A percentile compares a stretch with the other conserved stretches of the same genome.
phyloP scores from a whole-genome alignment of 2,888 invertebrate genomes.

The Drosophila trichaetosa region DNA sequence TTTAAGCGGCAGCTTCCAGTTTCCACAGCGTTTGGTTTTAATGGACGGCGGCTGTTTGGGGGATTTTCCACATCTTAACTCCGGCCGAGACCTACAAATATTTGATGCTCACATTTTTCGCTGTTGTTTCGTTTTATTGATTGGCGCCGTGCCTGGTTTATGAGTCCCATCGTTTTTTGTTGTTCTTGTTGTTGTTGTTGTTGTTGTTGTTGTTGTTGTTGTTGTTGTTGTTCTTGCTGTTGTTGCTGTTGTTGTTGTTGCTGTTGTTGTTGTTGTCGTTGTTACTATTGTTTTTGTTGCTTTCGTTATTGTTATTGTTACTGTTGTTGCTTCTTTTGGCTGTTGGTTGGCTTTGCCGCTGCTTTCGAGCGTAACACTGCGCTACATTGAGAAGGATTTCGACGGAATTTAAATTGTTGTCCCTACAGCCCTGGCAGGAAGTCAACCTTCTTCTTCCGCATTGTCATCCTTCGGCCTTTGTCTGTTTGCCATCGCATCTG shows the following conservation, averaged over 20 bases:
- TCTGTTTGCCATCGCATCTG: not conserved
- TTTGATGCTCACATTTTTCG: constrained; percentile 74
- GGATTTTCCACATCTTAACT: constrained; percentile 81
- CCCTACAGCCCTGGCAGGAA: constrained; percentile 35
- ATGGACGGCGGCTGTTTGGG: constrained; percentile 66
- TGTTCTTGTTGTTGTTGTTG: not conserved
- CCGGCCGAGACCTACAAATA: constrained; percentile 77
- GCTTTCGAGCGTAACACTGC: constrained; percentile 53
- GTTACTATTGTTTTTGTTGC: constrained; percentile 31
- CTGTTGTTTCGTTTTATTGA: constrained; percentile 72
- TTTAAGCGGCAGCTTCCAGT: constrained; percentile 53
- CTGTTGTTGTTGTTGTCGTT: constrained; percentile 23
- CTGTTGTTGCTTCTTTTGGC: constrained; percentile 32
- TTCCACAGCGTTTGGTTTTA: constrained; percentile 80
- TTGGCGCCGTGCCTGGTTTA: constrained; percentile 74
- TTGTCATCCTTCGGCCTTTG: constrained; percentile 10
- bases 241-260: constrained; percentile 31
- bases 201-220: constrained; percentile 6
- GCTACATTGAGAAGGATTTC: constrained; percentile 69
- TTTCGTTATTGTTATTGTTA: constrained; percentile 18
- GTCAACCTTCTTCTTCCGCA: constrained; percentile 9
- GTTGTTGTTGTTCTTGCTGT: constrained; percentile 21
- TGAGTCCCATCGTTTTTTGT: constrained; percentile 38
- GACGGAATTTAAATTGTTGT: constrained; percentile 61
- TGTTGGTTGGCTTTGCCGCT: constrained; percentile 34